Evolutionary conservation across 2,888 invertebrate species (phyloP).

Genomic region (Tipula helvola): DNA sequence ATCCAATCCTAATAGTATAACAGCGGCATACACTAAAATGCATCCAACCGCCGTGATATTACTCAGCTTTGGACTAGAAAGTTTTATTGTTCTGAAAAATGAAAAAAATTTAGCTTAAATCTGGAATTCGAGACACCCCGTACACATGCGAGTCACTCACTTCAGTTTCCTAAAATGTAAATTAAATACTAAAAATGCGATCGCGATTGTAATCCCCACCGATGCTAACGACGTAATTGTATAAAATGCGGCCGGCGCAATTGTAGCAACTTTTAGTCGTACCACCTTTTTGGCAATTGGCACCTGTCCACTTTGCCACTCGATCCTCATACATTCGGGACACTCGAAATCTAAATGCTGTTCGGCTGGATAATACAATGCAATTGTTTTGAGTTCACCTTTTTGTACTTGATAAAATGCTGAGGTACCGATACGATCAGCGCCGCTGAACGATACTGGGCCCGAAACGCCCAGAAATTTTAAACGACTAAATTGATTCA

Average conservation of each 20-base stretch:
- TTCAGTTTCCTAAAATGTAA: constrained; percentile 70
- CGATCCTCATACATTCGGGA: constrained; percentile 49
- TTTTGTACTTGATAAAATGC: constrained; percentile 81
- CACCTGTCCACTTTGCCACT: constrained; percentile 65
- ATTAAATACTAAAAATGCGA: constrained; percentile 69
- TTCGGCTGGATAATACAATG: constrained; percentile 52
- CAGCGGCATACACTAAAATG: constrained; percentile 78
- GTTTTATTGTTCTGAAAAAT: constrained; percentile 64
- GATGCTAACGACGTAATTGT: constrained; percentile 59
- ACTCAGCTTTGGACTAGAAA: constrained; percentile 83
- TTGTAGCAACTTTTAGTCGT: constrained; percentile 60
- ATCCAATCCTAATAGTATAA: constrained; percentile 74
- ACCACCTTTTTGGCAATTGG: constrained; percentile 69
- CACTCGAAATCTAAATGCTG: constrained; percentile 55
- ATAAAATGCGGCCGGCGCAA: constrained; percentile 63
- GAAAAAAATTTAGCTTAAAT: neutral
- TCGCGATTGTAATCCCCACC: constrained; percentile 60
- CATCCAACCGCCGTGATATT: constrained; percentile 87
- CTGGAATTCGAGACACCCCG: neutral
- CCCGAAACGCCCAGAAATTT: constrained; percentile 81
- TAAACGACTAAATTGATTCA: constrained; percentile 56
- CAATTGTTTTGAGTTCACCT: constrained; percentile 57
- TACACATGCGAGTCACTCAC: constrained; percentile 35
- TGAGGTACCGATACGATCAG: constrained; percentile 77
- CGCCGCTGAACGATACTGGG: constrained; percentile 77